These are phyloP conservation scores for Drosophila micromelanica DNA, from an alignment of 1,140 invertebrate species.

Conservation along the genomic window DNA sequence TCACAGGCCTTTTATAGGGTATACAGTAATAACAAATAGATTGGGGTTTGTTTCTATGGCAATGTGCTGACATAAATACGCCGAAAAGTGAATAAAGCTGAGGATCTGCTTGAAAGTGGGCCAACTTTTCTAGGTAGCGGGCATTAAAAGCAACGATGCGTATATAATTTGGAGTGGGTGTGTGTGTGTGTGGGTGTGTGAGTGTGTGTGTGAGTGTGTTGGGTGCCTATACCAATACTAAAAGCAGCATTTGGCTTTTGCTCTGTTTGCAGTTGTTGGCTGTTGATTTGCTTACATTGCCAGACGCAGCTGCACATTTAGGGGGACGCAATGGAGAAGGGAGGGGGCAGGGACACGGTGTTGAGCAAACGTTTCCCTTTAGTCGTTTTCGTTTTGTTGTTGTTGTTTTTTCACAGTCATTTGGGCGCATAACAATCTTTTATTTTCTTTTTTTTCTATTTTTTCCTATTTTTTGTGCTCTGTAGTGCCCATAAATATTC, in stretches of 20 bases:
- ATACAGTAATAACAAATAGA: slow-evolving; percentile 29
- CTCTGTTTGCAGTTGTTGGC: slow-evolving; percentile 52
- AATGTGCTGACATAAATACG: slow-evolving; percentile 36
- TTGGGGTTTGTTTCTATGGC: slow-evolving; percentile 9
- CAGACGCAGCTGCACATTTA: slow-evolving; percentile 70
- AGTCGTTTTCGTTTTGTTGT: slow-evolving; percentile 13
- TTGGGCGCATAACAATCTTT: slow-evolving; percentile 66
- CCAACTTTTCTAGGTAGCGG: slow-evolving; percentile 50
- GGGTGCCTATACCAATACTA: slow-evolving; percentile 57
- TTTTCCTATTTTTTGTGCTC: slow-evolving; percentile 7
- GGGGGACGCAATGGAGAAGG: not conserved
- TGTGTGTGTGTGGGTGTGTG: slow-evolving; percentile 2
- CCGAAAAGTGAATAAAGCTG: slow-evolving; percentile 38
- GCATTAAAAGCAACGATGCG: slow-evolving; percentile 44
- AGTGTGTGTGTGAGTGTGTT: slow-evolving; percentile 25
- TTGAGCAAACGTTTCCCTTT: slow-evolving; percentile 31
- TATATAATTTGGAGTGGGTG: slow-evolving; percentile 35
- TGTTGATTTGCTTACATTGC: slow-evolving; percentile 75
- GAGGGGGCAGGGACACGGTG: not conserved
- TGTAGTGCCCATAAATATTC: slow-evolving; percentile 74
- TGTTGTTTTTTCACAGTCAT: slow-evolving; percentile 69
- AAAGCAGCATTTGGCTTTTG: slow-evolving; percentile 68
- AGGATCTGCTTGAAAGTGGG: slow-evolving; percentile 41
- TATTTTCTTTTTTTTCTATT: slow-evolving; percentile 29
- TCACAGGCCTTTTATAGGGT: not conserved